Conservation (phyloP, 2,113 vertebrate species). For the Pyrgilauda ruficollis region DNA sequence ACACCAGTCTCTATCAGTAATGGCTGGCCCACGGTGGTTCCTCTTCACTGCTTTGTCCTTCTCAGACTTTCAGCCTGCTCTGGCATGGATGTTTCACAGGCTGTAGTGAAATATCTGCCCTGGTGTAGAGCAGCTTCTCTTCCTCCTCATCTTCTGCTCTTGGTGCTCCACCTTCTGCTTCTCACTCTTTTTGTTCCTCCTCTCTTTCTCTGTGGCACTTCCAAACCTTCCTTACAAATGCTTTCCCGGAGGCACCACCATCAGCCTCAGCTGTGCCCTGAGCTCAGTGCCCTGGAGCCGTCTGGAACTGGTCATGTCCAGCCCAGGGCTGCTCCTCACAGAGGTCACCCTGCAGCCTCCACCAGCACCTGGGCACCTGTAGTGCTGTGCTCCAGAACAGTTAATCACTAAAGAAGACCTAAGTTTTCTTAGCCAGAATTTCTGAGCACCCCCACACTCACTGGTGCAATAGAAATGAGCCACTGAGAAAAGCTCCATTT, state of each 20-base stretch:
- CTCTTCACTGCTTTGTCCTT: neutral
- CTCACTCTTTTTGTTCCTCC: neutral
- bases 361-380: neutral
- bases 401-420: neutral
- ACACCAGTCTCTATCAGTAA: neutral
- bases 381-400: neutral
- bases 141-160: neutral
- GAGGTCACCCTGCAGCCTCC: neutral
- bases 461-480: neutral
- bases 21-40: accelerated
- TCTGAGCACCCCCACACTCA: neutral
- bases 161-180: neutral
- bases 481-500: neutral
- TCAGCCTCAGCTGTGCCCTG: neutral
- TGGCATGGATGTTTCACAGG: neutral
- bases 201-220: neutral
- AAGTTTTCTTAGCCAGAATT: neutral
- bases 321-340: neutral
- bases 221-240: neutral
- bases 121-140: neutral
- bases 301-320: accelerated
- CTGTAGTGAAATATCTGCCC: neutral
- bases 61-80: neutral
- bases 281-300: accelerated
- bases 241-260: accelerated